phyloP scores from a whole-genome alignment of 2,797 vertebrate genomes.

The Zenarchopterus dispar region DNA sequence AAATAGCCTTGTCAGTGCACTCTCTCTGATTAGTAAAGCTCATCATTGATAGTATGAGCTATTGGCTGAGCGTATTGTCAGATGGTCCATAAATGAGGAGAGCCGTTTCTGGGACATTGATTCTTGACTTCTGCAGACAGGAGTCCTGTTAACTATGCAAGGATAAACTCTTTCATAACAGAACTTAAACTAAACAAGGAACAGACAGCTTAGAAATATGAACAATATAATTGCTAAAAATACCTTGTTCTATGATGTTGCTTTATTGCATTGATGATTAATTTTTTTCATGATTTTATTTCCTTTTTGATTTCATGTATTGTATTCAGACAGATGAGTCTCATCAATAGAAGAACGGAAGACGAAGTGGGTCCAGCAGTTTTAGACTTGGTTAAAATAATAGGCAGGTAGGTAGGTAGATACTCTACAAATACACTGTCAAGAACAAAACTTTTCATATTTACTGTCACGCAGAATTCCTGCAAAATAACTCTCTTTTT shows the following conservation, averaged over 20 bases:
- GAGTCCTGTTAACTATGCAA: constrained; percentile 26
- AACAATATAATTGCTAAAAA: constrained; percentile 4
- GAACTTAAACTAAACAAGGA: neutral
- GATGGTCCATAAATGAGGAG: constrained; percentile 55
- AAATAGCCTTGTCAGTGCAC: constrained; percentile 69
- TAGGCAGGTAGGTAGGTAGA: no score
- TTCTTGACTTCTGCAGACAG: constrained; percentile 30
- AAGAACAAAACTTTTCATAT: no score
- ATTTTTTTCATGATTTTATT: neutral
- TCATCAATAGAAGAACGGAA: no score
- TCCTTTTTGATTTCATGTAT: no score
- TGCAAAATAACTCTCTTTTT: no score
- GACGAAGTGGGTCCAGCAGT: no score
- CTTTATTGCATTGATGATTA: neutral
- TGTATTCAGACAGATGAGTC: no score
- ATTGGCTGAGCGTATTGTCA: constrained; percentile 59
- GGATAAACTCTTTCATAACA: constrained; percentile 16
- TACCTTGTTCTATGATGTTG: neutral
- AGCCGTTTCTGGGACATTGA: constrained; percentile 56
- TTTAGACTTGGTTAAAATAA: no score
- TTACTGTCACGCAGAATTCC: no score
- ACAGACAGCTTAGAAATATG: constrained; percentile 12
- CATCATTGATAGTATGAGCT: constrained; percentile 64
- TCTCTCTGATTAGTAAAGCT: constrained; percentile 75
- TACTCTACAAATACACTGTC: no score